Conservation (phyloP, 2,888 invertebrate species). For the Corbicula japonica region DNA sequence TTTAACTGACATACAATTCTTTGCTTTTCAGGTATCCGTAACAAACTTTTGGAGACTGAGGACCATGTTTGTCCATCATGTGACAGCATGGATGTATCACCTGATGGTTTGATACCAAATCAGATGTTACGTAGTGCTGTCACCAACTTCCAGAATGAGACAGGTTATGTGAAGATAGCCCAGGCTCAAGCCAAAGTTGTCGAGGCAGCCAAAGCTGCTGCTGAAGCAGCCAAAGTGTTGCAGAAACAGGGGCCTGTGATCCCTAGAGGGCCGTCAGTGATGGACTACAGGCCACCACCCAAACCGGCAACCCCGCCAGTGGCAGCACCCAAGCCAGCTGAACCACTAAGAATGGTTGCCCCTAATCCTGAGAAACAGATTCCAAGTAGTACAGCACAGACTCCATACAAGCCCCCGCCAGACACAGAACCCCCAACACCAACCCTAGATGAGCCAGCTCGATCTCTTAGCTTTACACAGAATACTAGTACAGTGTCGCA, state of each 20-base stretch:
- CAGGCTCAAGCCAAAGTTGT: slow-evolving; percentile 37
- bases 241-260: slow-evolving; percentile 36
- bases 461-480: slow-evolving; percentile 9
- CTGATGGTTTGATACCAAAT: slow-evolving; percentile 96
- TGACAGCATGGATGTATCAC: slow-evolving; percentile 96
- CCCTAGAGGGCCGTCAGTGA: slow-evolving; percentile 60
- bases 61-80: slow-evolving; percentile 98
- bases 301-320: slow-evolving; percentile 38
- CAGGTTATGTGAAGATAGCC: slow-evolving; percentile 91
- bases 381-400: slow-evolving; percentile 7
- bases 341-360: background rate
- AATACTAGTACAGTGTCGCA: too few species aligned
- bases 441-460: slow-evolving; percentile 59
- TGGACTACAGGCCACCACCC: slow-evolving; percentile 56
- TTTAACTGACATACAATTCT: too few species aligned
- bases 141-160: slow-evolving; percentile 95
- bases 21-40: slow-evolving; percentile 94
- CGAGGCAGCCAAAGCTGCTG: slow-evolving; percentile 38
- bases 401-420: slow-evolving; percentile 9
- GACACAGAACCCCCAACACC: slow-evolving; percentile 61
- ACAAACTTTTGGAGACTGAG: slow-evolving; percentile 95
- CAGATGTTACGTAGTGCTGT: slow-evolving; percentile 95
- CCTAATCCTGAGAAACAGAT: background rate
- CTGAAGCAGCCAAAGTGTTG: slow-evolving; percentile 14
- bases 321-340: background rate